A percentile compares a stretch with the other conserved stretches of the same genome.
phyloP scores from a whole-genome alignment of 2,113 vertebrate genomes.

The Thunnus thynnus region DNA sequence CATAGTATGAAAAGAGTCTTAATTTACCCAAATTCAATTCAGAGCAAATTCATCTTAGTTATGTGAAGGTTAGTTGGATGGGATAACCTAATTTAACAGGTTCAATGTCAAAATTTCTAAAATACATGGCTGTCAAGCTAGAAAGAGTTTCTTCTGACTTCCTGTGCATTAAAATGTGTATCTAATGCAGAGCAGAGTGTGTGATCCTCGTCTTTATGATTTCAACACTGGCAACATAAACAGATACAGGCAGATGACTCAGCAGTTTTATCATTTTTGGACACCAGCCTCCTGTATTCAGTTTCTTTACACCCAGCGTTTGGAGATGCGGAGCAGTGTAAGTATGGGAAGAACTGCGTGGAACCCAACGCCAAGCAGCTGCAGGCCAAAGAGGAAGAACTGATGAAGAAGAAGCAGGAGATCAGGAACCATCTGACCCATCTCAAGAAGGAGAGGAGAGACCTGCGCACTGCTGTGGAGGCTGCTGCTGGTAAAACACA shows the following conservation, averaged over 20 bases:
- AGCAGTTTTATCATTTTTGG: no score
- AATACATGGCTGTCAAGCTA: not conserved
- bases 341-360: slow-evolving; percentile 97
- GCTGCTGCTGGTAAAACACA: slow-evolving; percentile 87
- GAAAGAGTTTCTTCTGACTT: not conserved
- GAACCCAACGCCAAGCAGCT: slow-evolving; percentile 95
- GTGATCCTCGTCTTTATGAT: no score
- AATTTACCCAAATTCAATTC: no score
- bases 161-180: no score
- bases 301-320: not conserved
- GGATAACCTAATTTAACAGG: no score
- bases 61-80: no score
- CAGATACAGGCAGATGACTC: no score
- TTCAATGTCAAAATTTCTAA: no score
- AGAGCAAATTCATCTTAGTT: no score
- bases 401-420: slow-evolving; percentile 90
- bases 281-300: not conserved
- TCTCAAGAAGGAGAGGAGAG: slow-evolving; percentile 92
- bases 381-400: slow-evolving; percentile 92
- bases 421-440: slow-evolving; percentile 91
- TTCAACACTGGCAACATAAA: no score
- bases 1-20: no score
- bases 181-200: no score
- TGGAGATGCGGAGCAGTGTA: slow-evolving; percentile 93
- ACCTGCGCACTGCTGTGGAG: slow-evolving; percentile 90